Percentiles rank a stretch among this genome's conserved stretches.
These are phyloP conservation scores for Euclidia mi DNA, from an alignment of 2,888 invertebrate genomes.

Conservation along the genomic window DNA sequence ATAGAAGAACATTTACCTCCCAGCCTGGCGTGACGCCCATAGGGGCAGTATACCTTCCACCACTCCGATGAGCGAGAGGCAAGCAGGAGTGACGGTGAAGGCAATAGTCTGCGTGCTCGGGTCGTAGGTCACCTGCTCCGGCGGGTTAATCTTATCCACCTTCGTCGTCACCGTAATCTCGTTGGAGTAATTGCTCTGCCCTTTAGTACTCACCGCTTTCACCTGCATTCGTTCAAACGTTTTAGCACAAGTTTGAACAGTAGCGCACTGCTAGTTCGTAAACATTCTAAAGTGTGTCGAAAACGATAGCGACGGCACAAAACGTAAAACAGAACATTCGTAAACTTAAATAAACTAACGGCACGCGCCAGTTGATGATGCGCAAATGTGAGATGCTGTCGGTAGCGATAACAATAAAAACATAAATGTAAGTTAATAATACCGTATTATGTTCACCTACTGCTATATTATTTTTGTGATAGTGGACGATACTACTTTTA, in stretches of 20 bases:
- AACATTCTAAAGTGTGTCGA: constrained; percentile 65
- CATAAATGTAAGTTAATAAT: constrained; percentile 72
- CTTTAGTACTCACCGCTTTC: constrained; percentile 96
- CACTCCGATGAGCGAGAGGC: constrained; percentile 93
- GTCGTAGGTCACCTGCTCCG: constrained; percentile 95
- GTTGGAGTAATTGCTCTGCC: constrained; percentile 96
- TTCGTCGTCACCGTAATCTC: constrained; percentile 95
- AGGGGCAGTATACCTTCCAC: constrained; percentile 92
- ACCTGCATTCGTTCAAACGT: constrained; percentile 83
- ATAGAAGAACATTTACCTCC: constrained; percentile 70
- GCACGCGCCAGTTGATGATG: constrained; percentile 75
- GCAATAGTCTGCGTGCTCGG: constrained; percentile 93
- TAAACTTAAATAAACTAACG: constrained; percentile 60
- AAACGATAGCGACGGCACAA: constrained; percentile 67
- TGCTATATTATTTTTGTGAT: not conserved
- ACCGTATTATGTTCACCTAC: constrained; percentile 40
- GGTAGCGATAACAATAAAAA: constrained; percentile 84
- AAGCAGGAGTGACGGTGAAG: constrained; percentile 95
- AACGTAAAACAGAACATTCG: constrained; percentile 53
- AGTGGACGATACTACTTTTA: not conserved
- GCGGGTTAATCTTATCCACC: constrained; percentile 95
- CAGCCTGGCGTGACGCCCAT: constrained; percentile 70
- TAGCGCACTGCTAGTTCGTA: constrained; percentile 33
- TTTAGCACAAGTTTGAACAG: constrained; percentile 32
- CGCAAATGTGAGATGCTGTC: constrained; percentile 88